Base-by-base conservation (phyloP, 1,140 invertebrate genomes). In the Rhagoletis pomonella region DNA sequence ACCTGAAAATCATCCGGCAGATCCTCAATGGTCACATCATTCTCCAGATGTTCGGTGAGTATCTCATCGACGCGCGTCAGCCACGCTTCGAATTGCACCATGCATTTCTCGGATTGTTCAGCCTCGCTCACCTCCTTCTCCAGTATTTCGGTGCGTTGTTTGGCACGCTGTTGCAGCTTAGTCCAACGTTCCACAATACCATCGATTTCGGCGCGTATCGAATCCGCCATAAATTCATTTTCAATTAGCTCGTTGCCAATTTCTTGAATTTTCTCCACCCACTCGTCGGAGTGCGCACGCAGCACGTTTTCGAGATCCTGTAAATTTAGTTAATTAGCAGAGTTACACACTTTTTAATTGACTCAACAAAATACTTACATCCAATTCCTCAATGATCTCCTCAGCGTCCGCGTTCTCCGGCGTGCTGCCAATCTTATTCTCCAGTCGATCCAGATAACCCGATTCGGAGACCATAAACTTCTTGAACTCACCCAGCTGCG, bases 301-400 rank as follows among this genome's bases (percentile, higher is more conserved):
- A 98, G 93, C 91, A 97, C 97, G 91, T 97, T 97, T 92, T 98
- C 97, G 89, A 98, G 93, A 93, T 97, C 97, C 96, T 97, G 89
- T 86, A 86, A 86, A 19, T 2, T 29, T 29, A 29, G 29, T 44
- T 2, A 17, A 73, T 77, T 69, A 73, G 19, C n/a, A 65, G 42
- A 87, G 50, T 42, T 65, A 87, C 5, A 17, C 2, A n/a, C 19
- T 5, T 55, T 55, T 10, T 55, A 55, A 55, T 55, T 55, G 5
- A 55, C 50, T 55, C 0, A 55, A 39, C 9, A 67, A 67, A 39
- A 47, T 73, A 94, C 95, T 95, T 93, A 98, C 97, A 94, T 98
- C 97, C 62, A 98, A 94, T 91, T 98, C 96, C 91, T 98, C 97
- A 50, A 97, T 97, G 88, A 98, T 96, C 93, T 98, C 98, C 94